These are phyloP conservation scores for Altica lythri DNA, from an alignment of 2,888 invertebrate species.

Conservation along the genomic window DNA sequence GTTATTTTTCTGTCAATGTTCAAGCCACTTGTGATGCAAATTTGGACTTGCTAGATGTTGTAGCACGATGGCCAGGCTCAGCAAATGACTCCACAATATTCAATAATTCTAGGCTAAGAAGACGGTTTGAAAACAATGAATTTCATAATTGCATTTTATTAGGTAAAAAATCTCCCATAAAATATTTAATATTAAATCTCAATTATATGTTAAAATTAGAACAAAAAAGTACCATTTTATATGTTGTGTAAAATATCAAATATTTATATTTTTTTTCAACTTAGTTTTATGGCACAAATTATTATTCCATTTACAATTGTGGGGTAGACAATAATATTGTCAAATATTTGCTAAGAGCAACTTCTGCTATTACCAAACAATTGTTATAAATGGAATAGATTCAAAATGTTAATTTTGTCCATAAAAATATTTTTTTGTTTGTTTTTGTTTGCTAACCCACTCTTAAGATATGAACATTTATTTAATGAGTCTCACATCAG, in stretches of 20 bases:
- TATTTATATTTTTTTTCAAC: no score
- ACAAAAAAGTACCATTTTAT: no score
- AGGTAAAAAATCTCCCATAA: no score
- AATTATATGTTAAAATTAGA: no score
- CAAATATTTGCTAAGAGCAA: no score
- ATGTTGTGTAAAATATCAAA: no score
- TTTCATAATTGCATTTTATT: slow-evolving; percentile 30
- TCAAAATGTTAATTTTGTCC: slow-evolving; percentile 37
- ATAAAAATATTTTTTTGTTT: slow-evolving; percentile 39
- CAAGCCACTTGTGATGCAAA: slow-evolving; percentile 40
- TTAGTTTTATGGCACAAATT: no score
- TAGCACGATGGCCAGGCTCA: slow-evolving; percentile 44
- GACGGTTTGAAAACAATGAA: slow-evolving; percentile 33
- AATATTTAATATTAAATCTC: no score
- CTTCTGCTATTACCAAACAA: no score
- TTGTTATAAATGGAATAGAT: no score
- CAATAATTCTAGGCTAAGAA: slow-evolving; percentile 39
- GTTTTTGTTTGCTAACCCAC: slow-evolving; percentile 28
- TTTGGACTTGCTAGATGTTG: slow-evolving; percentile 38
- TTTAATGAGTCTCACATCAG: slow-evolving; percentile 35
- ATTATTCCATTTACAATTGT: no score
- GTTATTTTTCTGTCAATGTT: slow-evolving; percentile 42
- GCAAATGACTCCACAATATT: slow-evolving; percentile 42
- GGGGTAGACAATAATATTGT: no score
- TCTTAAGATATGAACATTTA: slow-evolving; percentile 28